Conservation (phyloP, 2,113 vertebrate species). For the Scartelaos histophorus region DNA sequence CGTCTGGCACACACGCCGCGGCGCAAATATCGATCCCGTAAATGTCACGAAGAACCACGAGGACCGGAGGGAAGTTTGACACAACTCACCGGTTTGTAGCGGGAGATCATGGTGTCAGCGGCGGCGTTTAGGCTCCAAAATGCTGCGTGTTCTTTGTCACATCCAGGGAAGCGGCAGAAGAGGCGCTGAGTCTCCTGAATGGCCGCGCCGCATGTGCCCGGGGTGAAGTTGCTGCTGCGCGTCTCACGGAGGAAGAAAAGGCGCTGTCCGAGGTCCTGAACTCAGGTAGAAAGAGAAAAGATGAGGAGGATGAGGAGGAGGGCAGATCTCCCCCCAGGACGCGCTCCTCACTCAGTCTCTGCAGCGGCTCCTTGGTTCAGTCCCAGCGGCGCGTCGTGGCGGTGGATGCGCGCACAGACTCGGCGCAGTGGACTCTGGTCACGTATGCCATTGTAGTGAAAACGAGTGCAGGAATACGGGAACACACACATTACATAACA, state of each 20-base stretch:
- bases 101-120: constrained; percentile 65
- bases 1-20: not conserved
- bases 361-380: too few relatives aligned
- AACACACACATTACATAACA: constrained; percentile 53
- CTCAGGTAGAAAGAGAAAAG: constrained; percentile 18
- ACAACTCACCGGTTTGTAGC: constrained; percentile 76
- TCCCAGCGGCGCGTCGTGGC: not conserved
- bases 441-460: constrained; percentile 39
- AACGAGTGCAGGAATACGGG: constrained; percentile 11
- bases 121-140: constrained; percentile 35
- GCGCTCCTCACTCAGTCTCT: constrained; percentile 20
- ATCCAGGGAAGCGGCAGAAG: constrained; percentile 26
- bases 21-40: not conserved
- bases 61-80: not conserved
- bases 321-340: constrained; percentile 19
- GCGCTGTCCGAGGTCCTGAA: constrained; percentile 81
- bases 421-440: constrained; percentile 29
- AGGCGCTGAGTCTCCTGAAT: not conserved
- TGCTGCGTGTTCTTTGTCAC: constrained; percentile 15
- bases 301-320: not conserved
- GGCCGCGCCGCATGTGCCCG: constrained; percentile 25
- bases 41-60: not conserved
- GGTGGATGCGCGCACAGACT: constrained; percentile 21
- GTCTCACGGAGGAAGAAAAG: constrained; percentile 18
- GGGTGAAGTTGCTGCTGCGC: constrained; percentile 20